A percentile compares a stretch with the other conserved stretches of the same genome.
phyloP scores from a whole-genome alignment of 2,888 invertebrate species.

The Rhyacophila evoluta region DNA sequence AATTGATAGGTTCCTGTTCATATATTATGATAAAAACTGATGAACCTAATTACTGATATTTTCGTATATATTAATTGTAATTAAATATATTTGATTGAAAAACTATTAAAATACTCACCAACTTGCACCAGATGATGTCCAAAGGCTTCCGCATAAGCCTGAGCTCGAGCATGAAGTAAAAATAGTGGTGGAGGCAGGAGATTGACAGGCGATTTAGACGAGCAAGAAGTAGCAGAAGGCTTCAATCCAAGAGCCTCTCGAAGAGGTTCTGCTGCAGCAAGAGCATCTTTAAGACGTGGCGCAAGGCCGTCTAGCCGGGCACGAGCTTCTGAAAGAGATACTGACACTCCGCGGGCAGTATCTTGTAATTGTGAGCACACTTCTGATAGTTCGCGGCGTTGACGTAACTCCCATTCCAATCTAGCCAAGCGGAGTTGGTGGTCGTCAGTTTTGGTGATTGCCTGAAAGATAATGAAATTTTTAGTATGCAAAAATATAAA shows the following conservation, averaged over 20 bases:
- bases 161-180: slow-evolving; percentile 86
- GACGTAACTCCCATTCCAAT: slow-evolving; percentile 91
- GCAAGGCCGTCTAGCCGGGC: slow-evolving; percentile 84
- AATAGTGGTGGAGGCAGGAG: slow-evolving; percentile 87
- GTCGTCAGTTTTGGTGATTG: slow-evolving; percentile 75
- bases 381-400: slow-evolving; percentile 85
- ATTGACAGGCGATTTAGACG: slow-evolving; percentile 68
- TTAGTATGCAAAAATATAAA: too few species aligned
- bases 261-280: slow-evolving; percentile 85
- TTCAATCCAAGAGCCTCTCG: slow-evolving; percentile 86
- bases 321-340: slow-evolving; percentile 80
- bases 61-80: too few species aligned
- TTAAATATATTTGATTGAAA: too few species aligned
- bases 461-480: slow-evolving; percentile 65
- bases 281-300: slow-evolving; percentile 75
- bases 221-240: background rate
- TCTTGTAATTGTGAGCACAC: slow-evolving; percentile 81
- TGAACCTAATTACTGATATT: too few species aligned
- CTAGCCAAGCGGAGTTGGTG: slow-evolving; percentile 88
- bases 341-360: slow-evolving; percentile 81
- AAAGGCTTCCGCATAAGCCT: slow-evolving; percentile 84
- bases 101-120: too few species aligned
- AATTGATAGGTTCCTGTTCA: too few species aligned
- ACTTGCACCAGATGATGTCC: slow-evolving; percentile 67
- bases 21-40: too few species aligned